phyloP scores from a whole-genome alignment of 2,113 vertebrate species.

The Campylorhamphus procurvoides region DNA sequence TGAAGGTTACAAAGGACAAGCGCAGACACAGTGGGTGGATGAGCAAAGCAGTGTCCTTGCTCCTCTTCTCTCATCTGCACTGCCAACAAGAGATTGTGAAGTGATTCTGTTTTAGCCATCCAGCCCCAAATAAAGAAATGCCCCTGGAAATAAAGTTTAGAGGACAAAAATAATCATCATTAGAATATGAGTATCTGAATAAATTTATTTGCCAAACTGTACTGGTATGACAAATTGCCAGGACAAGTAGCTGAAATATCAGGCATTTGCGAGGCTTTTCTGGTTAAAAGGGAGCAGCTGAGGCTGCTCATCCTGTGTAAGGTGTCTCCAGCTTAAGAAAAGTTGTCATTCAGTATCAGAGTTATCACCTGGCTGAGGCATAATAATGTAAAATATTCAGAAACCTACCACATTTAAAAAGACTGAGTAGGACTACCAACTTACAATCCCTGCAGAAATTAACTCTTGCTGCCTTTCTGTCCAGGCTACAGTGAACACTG shows the following conservation, averaged over 20 bases:
- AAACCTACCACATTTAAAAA: background rate
- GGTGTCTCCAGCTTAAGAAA: background rate
- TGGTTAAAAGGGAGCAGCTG: background rate
- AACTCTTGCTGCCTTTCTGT: background rate
- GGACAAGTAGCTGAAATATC: background rate
- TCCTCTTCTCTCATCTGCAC: background rate
- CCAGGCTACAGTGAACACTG: background rate
- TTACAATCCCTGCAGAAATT: background rate
- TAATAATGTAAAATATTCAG: background rate
- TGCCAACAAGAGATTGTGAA: background rate
- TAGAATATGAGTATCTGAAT: background rate
- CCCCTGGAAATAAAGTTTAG: background rate
- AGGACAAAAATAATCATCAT: background rate
- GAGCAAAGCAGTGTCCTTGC: background rate
- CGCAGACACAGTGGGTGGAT: background rate
- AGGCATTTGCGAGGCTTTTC: background rate
- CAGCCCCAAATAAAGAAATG: background rate
- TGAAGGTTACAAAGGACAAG: background rate
- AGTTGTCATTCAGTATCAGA: background rate
- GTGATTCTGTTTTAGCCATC: background rate
- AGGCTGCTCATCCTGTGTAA: background rate
- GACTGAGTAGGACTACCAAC: background rate
- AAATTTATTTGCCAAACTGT: background rate
- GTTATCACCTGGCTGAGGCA: background rate
- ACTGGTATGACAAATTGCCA: background rate